Conservation (phyloP, 2,797 vertebrate genomes). For the Crax fasciolata region DNA sequence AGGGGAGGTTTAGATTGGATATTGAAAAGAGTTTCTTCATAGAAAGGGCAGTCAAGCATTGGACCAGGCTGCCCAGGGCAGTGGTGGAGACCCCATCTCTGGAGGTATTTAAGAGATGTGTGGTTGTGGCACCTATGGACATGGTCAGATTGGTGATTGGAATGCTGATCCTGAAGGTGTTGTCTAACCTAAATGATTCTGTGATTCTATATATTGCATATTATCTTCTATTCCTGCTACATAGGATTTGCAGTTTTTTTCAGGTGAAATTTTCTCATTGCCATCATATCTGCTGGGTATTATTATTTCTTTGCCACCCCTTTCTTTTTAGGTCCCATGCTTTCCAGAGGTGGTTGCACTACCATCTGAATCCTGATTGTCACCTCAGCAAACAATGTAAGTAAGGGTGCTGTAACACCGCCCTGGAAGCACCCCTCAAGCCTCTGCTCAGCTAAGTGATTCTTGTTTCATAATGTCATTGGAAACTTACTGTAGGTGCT, state of each 20-base stretch:
- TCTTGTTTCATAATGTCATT: slow-evolving; percentile 28
- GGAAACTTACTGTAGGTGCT: slow-evolving; percentile 15
- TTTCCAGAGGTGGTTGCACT: not conserved
- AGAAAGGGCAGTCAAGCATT: not conserved
- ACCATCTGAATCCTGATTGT: not conserved
- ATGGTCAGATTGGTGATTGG: not conserved
- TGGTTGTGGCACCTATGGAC: not conserved
- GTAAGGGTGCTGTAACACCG: not conserved
- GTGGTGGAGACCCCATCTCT: not conserved
- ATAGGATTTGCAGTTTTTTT: not conserved
- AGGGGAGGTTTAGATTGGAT: not conserved
- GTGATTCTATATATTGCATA: not conserved
- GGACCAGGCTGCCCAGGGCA: not conserved
- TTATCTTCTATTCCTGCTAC: not conserved
- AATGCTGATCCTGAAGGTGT: not conserved
- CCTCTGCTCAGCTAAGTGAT: slow-evolving; percentile 35
- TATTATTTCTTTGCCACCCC: not conserved
- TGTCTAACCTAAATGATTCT: not conserved
- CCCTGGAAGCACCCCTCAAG: not conserved
- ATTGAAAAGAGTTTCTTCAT: not conserved
- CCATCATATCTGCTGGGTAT: not conserved
- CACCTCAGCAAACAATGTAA: not conserved
- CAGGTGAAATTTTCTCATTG: not conserved
- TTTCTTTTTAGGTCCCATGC: not conserved
- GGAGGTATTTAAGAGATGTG: not conserved